A percentile compares a stretch with the other conserved stretches of the same genome.
Conservation (phyloP, 2,113 vertebrate genomes). For the Megaptera novaeangliae region DNA sequence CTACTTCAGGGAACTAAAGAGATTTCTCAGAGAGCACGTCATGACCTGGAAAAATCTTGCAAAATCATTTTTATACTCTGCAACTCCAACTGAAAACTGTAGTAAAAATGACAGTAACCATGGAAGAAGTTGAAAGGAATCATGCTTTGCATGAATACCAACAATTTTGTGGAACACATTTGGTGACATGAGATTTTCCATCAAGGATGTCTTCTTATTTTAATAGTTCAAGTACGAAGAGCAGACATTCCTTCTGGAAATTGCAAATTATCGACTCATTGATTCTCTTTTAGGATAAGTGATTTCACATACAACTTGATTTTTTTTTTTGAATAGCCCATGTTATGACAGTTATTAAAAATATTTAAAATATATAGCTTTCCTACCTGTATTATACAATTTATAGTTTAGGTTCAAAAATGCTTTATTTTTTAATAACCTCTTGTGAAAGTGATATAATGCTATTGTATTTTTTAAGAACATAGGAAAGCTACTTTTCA, state of each 20-base stretch:
- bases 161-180: not conserved
- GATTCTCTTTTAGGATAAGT: not conserved
- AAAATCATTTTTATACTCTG: conserved; percentile 30
- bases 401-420: not conserved
- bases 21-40: conserved; percentile 17
- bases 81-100: not conserved
- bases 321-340: not conserved
- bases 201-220: not conserved
- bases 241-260: conserved; percentile 32
- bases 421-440: not conserved
- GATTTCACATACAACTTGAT: not conserved
- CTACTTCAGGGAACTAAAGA: conserved; percentile 35
- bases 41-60: conserved; percentile 49
- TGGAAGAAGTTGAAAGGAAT: not conserved
- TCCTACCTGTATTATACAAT: not conserved
- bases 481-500: conserved; percentile 8
- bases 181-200: not conserved
- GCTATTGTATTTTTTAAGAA: not conserved
- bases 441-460: not conserved
- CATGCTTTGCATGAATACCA: not conserved
- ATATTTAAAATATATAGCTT: conserved; percentile 1
- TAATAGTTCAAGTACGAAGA: conserved; percentile 5
- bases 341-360: not conserved
- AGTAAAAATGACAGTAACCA: conserved; percentile 7
- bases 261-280: not conserved